Conservation (phyloP, 2,797 vertebrate species). For the Alcedo quadribrachys region DNA sequence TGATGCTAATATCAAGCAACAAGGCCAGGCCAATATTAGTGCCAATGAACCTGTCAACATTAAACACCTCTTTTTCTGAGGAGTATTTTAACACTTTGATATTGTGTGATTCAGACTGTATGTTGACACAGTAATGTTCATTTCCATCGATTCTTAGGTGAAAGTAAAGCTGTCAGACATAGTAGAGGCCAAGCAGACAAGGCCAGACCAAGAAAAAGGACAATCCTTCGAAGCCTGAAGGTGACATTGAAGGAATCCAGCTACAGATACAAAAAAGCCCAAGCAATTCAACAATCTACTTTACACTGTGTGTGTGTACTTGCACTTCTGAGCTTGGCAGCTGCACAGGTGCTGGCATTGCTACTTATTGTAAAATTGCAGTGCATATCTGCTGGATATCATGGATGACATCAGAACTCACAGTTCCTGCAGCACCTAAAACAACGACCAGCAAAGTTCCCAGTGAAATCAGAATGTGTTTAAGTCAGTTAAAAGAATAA, state of each 20-base stretch:
- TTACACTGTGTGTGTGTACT: not conserved
- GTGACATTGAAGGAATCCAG: not conserved
- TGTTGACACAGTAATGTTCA: not conserved
- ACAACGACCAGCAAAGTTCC: not conserved
- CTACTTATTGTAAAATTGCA: not conserved
- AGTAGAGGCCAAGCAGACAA: not conserved
- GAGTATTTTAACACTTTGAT: not conserved
- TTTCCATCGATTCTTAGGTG: not conserved
- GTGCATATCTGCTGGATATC: not conserved
- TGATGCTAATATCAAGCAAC: conserved; percentile 19
- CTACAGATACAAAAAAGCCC: not conserved
- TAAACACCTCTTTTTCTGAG: conserved; percentile 34
- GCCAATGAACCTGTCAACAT: conserved; percentile 44
- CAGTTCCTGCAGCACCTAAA: not conserved
- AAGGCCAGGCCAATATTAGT: conserved; percentile 1
- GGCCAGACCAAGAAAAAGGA: not conserved
- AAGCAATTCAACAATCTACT: not conserved
- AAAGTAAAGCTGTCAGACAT: not conserved
- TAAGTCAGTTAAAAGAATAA: not conserved
- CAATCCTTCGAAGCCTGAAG: not conserved
- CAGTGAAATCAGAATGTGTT: not conserved
- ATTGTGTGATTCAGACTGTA: not conserved
- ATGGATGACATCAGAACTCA: not conserved
- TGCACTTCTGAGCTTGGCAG: conserved; percentile 23
- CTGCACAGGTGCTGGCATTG: not conserved